Conservation (phyloP, 2,888 invertebrate species). For the Mellilla xanthometata region DNA sequence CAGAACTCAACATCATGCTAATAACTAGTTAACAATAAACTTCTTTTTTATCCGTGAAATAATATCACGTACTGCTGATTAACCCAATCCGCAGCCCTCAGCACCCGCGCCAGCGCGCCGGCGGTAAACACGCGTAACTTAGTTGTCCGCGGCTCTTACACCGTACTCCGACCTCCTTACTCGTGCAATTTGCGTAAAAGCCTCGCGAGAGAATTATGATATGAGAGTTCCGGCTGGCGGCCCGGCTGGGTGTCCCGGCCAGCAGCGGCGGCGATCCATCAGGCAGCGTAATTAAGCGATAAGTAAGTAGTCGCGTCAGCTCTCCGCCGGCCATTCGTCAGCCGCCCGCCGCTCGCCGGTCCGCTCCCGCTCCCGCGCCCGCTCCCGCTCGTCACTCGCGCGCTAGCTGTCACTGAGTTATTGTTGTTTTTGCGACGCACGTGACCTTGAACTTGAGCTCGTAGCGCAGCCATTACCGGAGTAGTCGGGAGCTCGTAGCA, state of each 20-base stretch:
- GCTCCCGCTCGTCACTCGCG: slow-evolving; percentile 9
- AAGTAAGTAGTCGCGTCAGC: slow-evolving; percentile 30
- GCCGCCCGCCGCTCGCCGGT: slow-evolving; percentile 13
- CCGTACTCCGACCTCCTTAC: slow-evolving; percentile 15
- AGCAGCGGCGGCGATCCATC: slow-evolving; percentile 17
- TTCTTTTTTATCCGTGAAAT: no score
- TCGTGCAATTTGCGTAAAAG: slow-evolving; percentile 16
- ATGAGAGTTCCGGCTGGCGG: slow-evolving; percentile 13
- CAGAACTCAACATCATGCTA: no score
- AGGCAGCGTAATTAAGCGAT: slow-evolving; percentile 30
- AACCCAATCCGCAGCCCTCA: no score
- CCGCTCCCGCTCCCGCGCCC: slow-evolving; percentile 15
- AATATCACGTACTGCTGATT: no score
- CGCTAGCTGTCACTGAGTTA: slow-evolving; percentile 25
- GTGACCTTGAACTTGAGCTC: slow-evolving; percentile 13
- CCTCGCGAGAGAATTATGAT: slow-evolving; percentile 18
- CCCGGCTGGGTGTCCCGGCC: neutral
- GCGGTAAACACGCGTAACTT: slow-evolving; percentile 11
- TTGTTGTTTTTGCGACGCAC: slow-evolving; percentile 14
- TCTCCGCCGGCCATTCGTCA: slow-evolving; percentile 25
- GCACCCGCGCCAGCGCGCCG: no score
- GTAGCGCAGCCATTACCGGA: no score
- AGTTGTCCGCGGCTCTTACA: slow-evolving; percentile 11
- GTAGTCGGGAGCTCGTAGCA: no score
- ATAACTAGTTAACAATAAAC: no score